phyloP scores from a whole-genome alignment of 2,797 vertebrate species.

The Bucorvus abyssinicus region DNA sequence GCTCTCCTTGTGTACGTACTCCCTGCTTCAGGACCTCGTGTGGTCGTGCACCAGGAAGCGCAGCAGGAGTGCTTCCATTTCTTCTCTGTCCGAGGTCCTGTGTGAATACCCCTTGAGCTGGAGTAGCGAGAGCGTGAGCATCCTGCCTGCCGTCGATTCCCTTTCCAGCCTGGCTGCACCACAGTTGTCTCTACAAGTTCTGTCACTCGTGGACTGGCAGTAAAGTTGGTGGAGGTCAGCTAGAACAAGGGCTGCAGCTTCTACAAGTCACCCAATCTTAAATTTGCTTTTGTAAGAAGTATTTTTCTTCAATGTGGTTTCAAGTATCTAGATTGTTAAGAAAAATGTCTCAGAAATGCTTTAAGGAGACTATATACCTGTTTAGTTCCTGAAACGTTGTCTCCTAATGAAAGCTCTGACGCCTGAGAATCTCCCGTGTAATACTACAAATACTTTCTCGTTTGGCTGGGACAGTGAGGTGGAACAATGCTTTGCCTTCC shows the following conservation, averaged over 20 bases:
- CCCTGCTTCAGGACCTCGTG: not conserved
- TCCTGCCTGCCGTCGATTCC: not conserved
- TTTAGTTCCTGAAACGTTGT: not conserved
- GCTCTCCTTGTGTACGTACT: not conserved
- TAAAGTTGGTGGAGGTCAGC: not conserved
- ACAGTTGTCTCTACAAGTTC: not conserved
- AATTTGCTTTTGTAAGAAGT: not conserved
- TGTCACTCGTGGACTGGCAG: not conserved
- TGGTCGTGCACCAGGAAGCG: not conserved
- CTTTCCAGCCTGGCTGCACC: not conserved
- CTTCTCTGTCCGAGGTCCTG: not conserved
- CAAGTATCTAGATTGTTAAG: not conserved
- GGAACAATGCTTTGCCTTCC: not conserved
- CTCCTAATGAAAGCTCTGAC: not conserved
- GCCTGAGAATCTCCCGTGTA: not conserved
- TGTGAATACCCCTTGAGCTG: not conserved
- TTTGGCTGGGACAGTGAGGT: not conserved
- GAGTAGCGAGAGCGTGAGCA: not conserved
- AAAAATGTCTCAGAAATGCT: not conserved
- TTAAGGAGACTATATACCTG: not conserved
- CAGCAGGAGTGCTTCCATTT: not conserved
- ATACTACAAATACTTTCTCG: not conserved
- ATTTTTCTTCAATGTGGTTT: not conserved
- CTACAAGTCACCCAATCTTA: not conserved
- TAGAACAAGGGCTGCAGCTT: not conserved